These are phyloP conservation scores for Myotis davidii DNA, from an alignment of 2,113 vertebrate species.

Conservation along the genomic window DNA sequence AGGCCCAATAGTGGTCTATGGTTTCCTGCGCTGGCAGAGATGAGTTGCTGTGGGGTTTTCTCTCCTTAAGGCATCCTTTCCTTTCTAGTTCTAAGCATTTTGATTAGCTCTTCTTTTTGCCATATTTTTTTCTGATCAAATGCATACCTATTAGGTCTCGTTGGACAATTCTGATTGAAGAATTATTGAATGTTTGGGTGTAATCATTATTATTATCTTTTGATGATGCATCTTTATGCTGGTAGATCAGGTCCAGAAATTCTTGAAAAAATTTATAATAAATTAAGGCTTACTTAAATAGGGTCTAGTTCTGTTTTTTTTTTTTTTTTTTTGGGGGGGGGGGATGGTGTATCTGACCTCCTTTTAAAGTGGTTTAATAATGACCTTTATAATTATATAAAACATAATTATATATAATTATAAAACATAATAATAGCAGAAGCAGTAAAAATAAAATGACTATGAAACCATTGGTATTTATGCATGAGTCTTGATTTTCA, in stretches of 20 bases:
- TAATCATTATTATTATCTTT: slow-evolving; percentile 14
- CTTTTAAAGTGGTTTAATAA: slow-evolving; percentile 10
- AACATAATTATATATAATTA: neutral
- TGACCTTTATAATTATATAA: slow-evolving; percentile 2
- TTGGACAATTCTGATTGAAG: neutral
- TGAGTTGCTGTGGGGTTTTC: neutral
- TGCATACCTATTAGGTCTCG: neutral
- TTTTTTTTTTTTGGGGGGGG: too few species aligned
- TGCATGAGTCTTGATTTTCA: slow-evolving; percentile 3
- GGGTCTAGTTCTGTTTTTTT: neutral
- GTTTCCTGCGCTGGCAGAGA: neutral
- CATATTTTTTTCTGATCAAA: neutral
- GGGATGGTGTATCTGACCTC: neutral
- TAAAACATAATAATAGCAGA: neutral
- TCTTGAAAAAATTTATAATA: neutral
- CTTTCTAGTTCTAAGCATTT: neutral
- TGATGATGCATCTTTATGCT: neutral
- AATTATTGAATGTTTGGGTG: slow-evolving; percentile 9
- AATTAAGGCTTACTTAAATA: neutral
- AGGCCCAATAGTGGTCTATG: neutral
- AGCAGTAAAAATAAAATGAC: slow-evolving; percentile 32
- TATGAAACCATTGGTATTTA: neutral
- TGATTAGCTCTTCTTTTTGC: slow-evolving; percentile 7
- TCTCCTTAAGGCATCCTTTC: neutral
- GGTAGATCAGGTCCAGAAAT: neutral